Evolutionary conservation across 1,140 invertebrate genomes (phyloP).

Genomic region (Nephila pilipes): DNA sequence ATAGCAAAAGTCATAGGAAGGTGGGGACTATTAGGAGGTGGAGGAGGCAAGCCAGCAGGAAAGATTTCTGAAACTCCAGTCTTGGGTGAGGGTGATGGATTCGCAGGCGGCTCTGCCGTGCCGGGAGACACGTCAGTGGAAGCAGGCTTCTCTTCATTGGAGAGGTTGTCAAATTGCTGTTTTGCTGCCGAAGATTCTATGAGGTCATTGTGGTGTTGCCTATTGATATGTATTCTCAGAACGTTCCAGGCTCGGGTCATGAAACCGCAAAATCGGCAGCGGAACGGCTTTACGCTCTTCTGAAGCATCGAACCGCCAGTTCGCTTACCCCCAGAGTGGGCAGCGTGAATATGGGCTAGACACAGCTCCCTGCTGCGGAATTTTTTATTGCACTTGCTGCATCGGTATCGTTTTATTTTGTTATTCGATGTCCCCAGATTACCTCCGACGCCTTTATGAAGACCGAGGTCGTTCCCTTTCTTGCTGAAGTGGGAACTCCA

Average conservation of each 20-base stretch:
- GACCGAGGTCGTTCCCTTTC: slow-evolving; percentile 5
- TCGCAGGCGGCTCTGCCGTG: slow-evolving; percentile 12
- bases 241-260: slow-evolving; percentile 85
- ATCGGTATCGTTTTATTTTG: slow-evolving; percentile 81
- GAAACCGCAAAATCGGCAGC: slow-evolving; percentile 87
- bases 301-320: slow-evolving; percentile 65
- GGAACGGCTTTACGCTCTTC: slow-evolving; percentile 80
- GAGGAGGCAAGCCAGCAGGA: slow-evolving; percentile 60
- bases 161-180: slow-evolving; percentile 43
- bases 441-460: slow-evolving; percentile 16
- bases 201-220: slow-evolving; percentile 75
- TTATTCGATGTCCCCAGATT: slow-evolving; percentile 6
- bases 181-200: background rate
- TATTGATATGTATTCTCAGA: slow-evolving; percentile 86
- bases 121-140: slow-evolving; percentile 17
- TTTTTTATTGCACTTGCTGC: slow-evolving; percentile 82
- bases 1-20: slow-evolving; percentile 80
- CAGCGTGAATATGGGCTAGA: slow-evolving; percentile 81
- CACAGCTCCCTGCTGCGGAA: slow-evolving; percentile 81
- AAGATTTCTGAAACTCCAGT: slow-evolving; percentile 27
- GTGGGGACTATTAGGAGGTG: slow-evolving; percentile 75
- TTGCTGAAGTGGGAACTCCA: slow-evolving; percentile 70
- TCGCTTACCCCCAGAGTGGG: slow-evolving; percentile 79
- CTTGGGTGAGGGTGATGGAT: slow-evolving; percentile 33
- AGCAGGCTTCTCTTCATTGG: slow-evolving; percentile 53